Evolutionary conservation across 2,113 vertebrate species (phyloP).

Genomic region (Sterrhoptilus dennistouni): DNA sequence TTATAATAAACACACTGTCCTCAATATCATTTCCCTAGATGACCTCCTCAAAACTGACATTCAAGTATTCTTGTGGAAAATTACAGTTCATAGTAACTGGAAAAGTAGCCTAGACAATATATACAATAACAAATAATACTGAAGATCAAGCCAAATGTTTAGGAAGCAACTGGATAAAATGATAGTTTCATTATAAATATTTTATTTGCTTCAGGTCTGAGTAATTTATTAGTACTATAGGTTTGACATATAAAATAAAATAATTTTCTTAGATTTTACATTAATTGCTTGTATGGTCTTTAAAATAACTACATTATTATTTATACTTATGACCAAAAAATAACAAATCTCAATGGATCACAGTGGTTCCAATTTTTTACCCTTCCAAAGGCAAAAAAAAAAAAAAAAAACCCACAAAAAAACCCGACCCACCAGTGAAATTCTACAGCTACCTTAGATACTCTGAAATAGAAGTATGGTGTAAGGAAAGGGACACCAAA

Average conservation of each 20-base stretch:
- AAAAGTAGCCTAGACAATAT: background rate
- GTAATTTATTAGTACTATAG: background rate
- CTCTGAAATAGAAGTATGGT: background rate
- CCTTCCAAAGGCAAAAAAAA: background rate
- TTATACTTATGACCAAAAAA: background rate
- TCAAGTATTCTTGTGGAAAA: conserved; percentile 52
- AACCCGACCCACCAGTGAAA: background rate
- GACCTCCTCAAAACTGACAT: conserved; percentile 55
- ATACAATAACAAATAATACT: background rate
- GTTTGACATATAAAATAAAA: background rate
- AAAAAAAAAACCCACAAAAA: background rate
- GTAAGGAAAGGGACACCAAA: background rate
- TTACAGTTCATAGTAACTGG: background rate
- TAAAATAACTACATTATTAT: background rate
- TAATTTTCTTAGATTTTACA: background rate
- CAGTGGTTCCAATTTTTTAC: background rate
- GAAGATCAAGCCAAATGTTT: background rate
- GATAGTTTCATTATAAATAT: background rate
- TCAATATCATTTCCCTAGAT: conserved; percentile 67
- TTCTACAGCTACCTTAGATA: background rate
- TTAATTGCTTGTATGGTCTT: background rate
- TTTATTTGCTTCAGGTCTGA: background rate
- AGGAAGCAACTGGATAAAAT: background rate
- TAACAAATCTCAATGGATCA: background rate
- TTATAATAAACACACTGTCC: conserved; percentile 69